phyloP scores from a whole-genome alignment of 1,140 invertebrate species.

The Triops cancriformis region DNA sequence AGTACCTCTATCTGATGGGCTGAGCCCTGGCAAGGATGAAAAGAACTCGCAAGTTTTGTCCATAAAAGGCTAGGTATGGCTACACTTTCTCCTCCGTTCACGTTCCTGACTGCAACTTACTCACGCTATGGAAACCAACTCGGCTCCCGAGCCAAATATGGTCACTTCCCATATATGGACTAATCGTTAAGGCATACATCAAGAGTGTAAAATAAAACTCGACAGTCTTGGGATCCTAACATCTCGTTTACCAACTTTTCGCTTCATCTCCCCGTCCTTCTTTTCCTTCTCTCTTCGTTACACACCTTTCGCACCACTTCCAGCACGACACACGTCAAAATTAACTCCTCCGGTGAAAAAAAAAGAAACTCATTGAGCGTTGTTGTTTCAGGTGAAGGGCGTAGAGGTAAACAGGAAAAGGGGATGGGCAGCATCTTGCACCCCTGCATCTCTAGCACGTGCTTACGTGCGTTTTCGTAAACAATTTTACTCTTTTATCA shows the following conservation, averaged over 20 bases:
- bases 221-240: neutral
- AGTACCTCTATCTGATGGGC: too few relatives aligned
- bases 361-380: too few relatives aligned
- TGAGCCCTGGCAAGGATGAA: neutral
- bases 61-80: conserved; percentile 9
- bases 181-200: neutral
- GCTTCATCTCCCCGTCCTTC: neutral
- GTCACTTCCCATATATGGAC: neutral
- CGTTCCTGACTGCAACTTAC: neutral
- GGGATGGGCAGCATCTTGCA: too few relatives aligned
- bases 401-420: conserved; percentile 10
- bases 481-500: too few relatives aligned
- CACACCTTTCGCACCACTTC: neutral
- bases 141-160: neutral
- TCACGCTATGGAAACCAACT: neutral
- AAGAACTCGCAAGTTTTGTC: neutral
- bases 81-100: neutral
- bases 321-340: too few relatives aligned
- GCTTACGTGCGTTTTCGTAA: too few relatives aligned
- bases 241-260: too few relatives aligned
- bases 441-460: too few relatives aligned
- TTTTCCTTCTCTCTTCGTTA: neutral
- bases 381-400: neutral
- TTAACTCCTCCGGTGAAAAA: too few relatives aligned
- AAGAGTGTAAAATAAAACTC: neutral